Base-by-base conservation (phyloP, 2,113 vertebrate species). In the Notothenia rossii region DNA sequence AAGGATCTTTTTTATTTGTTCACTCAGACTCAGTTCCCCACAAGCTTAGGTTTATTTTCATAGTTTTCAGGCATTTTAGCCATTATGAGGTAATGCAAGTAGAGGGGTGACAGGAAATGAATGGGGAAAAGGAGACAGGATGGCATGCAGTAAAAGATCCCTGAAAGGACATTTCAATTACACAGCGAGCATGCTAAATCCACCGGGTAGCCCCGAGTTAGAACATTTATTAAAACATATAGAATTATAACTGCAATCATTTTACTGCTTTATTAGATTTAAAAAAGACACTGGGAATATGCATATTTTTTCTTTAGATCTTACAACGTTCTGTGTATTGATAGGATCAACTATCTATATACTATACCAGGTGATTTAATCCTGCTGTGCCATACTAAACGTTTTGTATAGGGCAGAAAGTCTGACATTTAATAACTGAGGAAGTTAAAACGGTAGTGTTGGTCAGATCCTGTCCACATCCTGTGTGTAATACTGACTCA, bases 381-480 rank as follows among this genome's bases (percentile, higher is more conserved):
- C 54, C 1, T 17, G 6, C 4, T 14, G 12, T 67, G 43, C 8
- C 10, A 36, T 45, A 13, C 12, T 17, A 59, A 53, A 45, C 33
- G 36, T 40, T 40, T 40, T 40, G 36, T 8, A 40, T 40, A 40
- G 36, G 36, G 36, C 36, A 40, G 36, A 40, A 40, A 7, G 36
- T 5, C 7, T 40, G 46, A 49, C 12, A n/a, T 14, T 29, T 58
- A 40, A 15, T 56, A 5, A 73, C 12, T 29, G 12, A 20, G 46
- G 46, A 58, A 64, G 18, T 63, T 59, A 18, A 68, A 64, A 60
- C 5, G 48, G 15, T 11, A 33, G 59, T 68, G 50, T 46, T 29
- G 63, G 13, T 20, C 55, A 22, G n/a, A 45, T 78, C 18, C 45
- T 79, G 40, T 60, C 50, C 59, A 81, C 72, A 80, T 70, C 85